These are phyloP conservation scores for Apodemus sylvaticus DNA, from an alignment of 2,113 vertebrate genomes.

Conservation along the genomic window DNA sequence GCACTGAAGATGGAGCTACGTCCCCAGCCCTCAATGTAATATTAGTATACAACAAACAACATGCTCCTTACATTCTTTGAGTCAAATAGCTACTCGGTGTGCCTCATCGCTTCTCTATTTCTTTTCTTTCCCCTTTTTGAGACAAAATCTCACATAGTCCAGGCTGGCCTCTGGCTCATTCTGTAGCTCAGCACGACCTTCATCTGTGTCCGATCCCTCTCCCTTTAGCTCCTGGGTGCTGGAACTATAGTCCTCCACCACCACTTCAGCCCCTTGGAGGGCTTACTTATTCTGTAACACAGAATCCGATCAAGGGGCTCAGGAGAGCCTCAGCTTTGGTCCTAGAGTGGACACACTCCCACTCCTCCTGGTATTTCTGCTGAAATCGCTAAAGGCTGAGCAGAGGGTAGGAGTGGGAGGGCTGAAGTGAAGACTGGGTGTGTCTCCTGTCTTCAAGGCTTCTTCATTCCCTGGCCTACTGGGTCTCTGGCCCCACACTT, in stretches of 20 bases:
- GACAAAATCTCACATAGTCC: background rate
- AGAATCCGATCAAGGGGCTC: background rate
- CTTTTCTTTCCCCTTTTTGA: background rate
- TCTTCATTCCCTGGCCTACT: background rate
- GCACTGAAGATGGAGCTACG: background rate
- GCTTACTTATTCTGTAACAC: background rate
- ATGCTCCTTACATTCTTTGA: background rate
- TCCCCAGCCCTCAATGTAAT: background rate
- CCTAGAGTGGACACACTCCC: background rate
- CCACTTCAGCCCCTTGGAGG: background rate
- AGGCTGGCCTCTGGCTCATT: background rate
- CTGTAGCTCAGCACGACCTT: background rate
- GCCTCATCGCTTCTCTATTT: background rate
- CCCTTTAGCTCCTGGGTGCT: background rate
- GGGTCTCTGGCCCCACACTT: background rate
- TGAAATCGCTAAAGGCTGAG: background rate
- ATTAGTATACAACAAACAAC: background rate
- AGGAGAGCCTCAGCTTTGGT: background rate
- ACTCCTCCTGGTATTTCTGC: background rate
- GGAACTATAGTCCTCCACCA: background rate
- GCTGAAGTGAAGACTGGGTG: no score
- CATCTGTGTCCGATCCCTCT: background rate
- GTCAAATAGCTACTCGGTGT: background rate
- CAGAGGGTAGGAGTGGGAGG: background rate
- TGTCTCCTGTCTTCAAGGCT: accelerated